Evolutionary conservation across 2,888 invertebrate species (phyloP).

Genomic region (Heliconius charithonia): DNA sequence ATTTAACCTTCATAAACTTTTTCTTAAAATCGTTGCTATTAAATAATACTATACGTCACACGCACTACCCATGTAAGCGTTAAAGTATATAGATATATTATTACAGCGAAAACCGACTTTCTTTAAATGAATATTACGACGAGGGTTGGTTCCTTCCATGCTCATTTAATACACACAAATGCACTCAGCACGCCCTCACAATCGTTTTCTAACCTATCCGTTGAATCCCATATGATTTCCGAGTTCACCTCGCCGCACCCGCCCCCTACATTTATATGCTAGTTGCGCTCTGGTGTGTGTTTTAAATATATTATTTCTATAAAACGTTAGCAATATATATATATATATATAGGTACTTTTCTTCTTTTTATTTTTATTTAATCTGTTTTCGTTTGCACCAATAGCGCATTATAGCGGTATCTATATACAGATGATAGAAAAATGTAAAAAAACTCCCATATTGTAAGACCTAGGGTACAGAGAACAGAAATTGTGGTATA

Average conservation of each 20-base stretch:
- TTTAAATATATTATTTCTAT: not conserved
- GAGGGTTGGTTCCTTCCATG: conserved; percentile 5
- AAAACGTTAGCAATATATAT: not conserved
- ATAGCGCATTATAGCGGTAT: not conserved
- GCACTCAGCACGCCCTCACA: conserved; percentile 33
- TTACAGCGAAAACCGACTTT: not conserved
- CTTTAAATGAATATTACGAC: not conserved
- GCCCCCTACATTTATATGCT: conserved; percentile 36
- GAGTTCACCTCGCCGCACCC: conserved; percentile 38
- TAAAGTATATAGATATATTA: not conserved
- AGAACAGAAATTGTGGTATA: too few species aligned
- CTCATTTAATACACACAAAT: conserved; percentile 9
- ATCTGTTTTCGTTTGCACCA: not conserved
- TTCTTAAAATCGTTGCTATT: not conserved
- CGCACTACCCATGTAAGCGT: not conserved
- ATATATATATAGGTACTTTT: not conserved
- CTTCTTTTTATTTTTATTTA: not conserved
- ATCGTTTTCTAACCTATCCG: conserved; percentile 33
- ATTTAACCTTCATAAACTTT: not conserved
- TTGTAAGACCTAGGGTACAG: too few species aligned
- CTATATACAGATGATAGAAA: not conserved
- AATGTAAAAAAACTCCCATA: too few species aligned
- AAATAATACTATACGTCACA: not conserved
- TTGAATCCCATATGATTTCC: conserved; percentile 34
- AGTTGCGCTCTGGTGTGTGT: conserved; percentile 9